Conservation (phyloP, 1,140 invertebrate species). For the Subanguina moxae region DNA sequence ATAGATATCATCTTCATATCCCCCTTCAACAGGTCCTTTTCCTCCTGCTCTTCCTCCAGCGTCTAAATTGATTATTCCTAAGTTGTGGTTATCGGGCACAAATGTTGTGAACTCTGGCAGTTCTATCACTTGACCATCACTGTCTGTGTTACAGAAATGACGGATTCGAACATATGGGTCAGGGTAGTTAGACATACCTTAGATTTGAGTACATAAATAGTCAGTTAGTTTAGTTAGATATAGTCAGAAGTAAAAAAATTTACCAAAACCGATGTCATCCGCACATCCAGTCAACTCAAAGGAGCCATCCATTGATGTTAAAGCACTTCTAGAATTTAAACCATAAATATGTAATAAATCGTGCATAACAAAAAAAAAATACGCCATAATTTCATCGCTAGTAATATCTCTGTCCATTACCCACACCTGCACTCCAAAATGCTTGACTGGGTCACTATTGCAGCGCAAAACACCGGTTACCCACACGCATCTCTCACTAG, state of each 20-base stretch:
- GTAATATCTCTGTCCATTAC: not conserved
- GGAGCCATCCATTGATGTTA: constrained; percentile 3
- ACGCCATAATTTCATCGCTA: constrained; percentile 8
- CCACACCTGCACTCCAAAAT: constrained; percentile 10
- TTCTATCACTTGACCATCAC: constrained; percentile 1
- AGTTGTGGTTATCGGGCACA: constrained; percentile 6
- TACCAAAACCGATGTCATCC: not conserved
- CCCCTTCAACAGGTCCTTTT: not conserved
- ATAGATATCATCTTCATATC: not conserved
- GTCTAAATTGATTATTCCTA: constrained; percentile 7
- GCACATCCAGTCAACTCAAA: constrained; percentile 3
- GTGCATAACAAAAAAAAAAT: not conserved
- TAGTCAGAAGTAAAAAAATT: not conserved
- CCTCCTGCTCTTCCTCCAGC: not conserved
- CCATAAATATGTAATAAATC: not conserved
- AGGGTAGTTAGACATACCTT: not conserved
- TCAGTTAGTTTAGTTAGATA: not conserved
- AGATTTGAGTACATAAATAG: not conserved
- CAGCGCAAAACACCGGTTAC: constrained; percentile 1
- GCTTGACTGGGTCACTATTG: constrained; percentile 6
- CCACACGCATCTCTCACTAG: not conserved
- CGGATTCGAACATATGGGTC: constrained; percentile 9
- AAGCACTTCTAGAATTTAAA: not conserved
- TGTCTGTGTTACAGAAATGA: constrained; percentile 1
- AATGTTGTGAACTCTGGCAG: constrained; percentile 10